Evolutionary conservation across 2,888 invertebrate genomes (phyloP).

Genomic region (Morpho helenor): DNA sequence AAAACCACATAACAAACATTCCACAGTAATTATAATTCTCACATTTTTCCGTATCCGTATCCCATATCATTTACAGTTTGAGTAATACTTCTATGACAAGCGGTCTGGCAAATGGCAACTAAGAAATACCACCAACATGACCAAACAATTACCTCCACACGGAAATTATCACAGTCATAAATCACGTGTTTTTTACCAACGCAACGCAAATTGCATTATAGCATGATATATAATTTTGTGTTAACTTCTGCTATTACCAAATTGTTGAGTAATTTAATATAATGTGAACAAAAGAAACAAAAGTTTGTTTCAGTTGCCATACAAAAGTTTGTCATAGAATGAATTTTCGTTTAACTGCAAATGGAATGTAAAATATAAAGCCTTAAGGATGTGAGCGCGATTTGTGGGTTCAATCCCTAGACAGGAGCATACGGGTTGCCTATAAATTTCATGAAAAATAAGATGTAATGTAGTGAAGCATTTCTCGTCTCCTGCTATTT

Average conservation of each 20-base stretch:
- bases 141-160: slow-evolving; percentile 62
- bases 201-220: slow-evolving; percentile 20
- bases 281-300: neutral
- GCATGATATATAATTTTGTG: slow-evolving; percentile 20
- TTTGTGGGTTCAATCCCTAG: too few species aligned
- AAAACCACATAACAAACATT: too few species aligned
- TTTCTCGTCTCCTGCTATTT: too few species aligned
- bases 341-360: neutral
- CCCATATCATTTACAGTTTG: too few species aligned
- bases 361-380: neutral
- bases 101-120: neutral
- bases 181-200: slow-evolving; percentile 36
- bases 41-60: too few species aligned
- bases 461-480: too few species aligned
- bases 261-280: slow-evolving; percentile 8
- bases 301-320: neutral
- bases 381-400: too few species aligned
- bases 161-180: slow-evolving; percentile 62
- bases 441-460: too few species aligned
- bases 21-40: too few species aligned
- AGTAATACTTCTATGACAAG: neutral
- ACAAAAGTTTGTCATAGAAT: too few species aligned
- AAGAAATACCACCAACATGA: slow-evolving; percentile 34
- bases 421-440: too few species aligned
- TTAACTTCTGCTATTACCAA: slow-evolving; percentile 9